These are phyloP conservation scores for Aplidium turbinatum DNA, from an alignment of 23 tunicate genomes.

Conservation along the genomic window DNA sequence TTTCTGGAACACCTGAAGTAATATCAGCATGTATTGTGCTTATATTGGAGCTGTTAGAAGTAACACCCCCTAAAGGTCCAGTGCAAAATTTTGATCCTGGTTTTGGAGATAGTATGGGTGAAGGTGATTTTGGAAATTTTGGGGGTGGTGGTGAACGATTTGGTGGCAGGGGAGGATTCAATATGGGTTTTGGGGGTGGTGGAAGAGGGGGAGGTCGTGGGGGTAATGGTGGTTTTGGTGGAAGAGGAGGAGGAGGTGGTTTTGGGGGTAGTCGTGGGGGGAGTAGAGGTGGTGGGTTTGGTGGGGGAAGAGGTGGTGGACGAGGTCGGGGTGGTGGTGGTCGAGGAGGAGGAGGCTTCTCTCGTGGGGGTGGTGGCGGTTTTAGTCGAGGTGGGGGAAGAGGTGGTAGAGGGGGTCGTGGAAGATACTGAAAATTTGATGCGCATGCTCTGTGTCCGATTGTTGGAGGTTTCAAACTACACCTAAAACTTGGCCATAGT, in stretches of 20 bases:
- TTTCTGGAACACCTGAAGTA: slow-evolving; percentile 82
- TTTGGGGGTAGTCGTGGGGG: slow-evolving; percentile 36
- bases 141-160: slow-evolving; percentile 44
- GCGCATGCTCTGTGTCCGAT: no score
- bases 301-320: slow-evolving; percentile 46
- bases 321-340: slow-evolving; percentile 59
- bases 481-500: no score
- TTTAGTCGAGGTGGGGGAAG: slow-evolving; percentile 41
- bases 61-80: slow-evolving; percentile 82
- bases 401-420: slow-evolving; percentile 34
- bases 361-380: slow-evolving; percentile 33
- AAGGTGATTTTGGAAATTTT: slow-evolving; percentile 18
- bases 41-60: slow-evolving; percentile 76
- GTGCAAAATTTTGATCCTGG: slow-evolving; percentile 71
- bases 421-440: slow-evolving; percentile 1
- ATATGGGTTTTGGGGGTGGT: slow-evolving; percentile 45
- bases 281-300: slow-evolving; percentile 51
- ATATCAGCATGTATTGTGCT: slow-evolving; percentile 76
- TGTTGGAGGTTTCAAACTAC: no score
- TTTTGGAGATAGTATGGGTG: slow-evolving; percentile 1
- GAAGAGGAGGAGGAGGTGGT: slow-evolving; percentile 38
- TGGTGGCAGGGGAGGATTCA: slow-evolving; percentile 25
- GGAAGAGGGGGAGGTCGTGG: slow-evolving; percentile 29
- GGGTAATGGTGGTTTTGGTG: slow-evolving; percentile 36
- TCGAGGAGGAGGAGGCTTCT: slow-evolving; percentile 38